A percentile compares a stretch with the other conserved stretches of the same genome.
Conservation (phyloP, 2,113 vertebrate genomes). For the Propithecus coquereli region DNA sequence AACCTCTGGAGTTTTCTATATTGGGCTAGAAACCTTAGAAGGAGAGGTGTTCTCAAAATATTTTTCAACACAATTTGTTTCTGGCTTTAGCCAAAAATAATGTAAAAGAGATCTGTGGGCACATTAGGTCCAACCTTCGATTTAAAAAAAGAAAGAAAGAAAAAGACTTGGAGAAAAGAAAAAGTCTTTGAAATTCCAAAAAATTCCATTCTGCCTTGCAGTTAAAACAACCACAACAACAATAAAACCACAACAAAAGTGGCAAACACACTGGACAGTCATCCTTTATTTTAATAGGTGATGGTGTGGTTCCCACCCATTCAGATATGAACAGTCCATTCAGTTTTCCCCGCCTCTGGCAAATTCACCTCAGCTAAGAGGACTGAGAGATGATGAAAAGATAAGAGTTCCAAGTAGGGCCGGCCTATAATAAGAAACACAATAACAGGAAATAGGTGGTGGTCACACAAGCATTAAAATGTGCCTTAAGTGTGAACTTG, state of each 20-base stretch:
- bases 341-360: conserved; percentile 52
- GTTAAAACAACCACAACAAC: conserved; percentile 8
- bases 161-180: background rate
- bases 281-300: background rate
- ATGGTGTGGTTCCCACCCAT: background rate
- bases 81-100: conserved; percentile 67
- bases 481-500: conserved; percentile 63
- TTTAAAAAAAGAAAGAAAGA: background rate
- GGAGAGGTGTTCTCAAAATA: conserved; percentile 68
- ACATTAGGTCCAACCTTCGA: conserved; percentile 41
- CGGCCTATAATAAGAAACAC: conserved; percentile 61
- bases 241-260: conserved; percentile 21
- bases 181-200: conserved; percentile 43
- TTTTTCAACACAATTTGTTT: conserved; percentile 65
- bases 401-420: conserved; percentile 32
- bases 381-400: conserved; percentile 28
- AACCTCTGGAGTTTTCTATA: conserved; percentile 40
- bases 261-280: background rate
- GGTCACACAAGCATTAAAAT: conserved; percentile 50
- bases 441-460: conserved; percentile 70
- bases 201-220: conserved; percentile 1
- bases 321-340: background rate
- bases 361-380: conserved; percentile 23
- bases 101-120: conserved; percentile 68
- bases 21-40: conserved; percentile 64